These are phyloP conservation scores for Hydroisotoma schaefferi DNA, from an alignment of 2,888 invertebrate genomes.

Conservation along the genomic window DNA sequence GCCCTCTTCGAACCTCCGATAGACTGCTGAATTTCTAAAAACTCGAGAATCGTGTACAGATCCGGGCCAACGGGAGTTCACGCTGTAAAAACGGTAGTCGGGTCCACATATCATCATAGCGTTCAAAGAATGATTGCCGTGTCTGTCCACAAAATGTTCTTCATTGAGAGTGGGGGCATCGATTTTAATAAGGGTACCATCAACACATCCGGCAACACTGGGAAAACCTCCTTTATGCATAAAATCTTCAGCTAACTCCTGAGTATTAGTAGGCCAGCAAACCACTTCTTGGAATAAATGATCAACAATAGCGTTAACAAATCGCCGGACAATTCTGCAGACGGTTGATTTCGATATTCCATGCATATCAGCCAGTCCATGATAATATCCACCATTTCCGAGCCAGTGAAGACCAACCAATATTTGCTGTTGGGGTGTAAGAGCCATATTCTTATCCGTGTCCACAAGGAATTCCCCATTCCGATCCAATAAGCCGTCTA, in stretches of 20 bases:
- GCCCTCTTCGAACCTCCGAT: conserved; percentile 18
- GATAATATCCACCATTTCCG: conserved; percentile 16
- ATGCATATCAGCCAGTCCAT: conserved; percentile 20
- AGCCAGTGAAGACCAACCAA: conserved; percentile 17
- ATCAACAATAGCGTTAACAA: conserved; percentile 17
- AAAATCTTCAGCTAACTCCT: conserved; percentile 15
- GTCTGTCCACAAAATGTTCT: conserved; percentile 27
- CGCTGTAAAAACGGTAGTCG: conserved; percentile 21
- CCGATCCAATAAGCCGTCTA: not conserved
- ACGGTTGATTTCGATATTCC: conserved; percentile 31
- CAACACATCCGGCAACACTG: conserved; percentile 25
- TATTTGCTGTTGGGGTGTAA: conserved; percentile 19
- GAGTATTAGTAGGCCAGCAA: conserved; percentile 17
- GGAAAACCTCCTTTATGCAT: conserved; percentile 30
- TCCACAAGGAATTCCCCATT: not conserved
- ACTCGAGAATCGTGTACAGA: conserved; percentile 31
- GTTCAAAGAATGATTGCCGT: conserved; percentile 39
- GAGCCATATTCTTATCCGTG: conserved; percentile 13
- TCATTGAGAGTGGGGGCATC: conserved; percentile 28
- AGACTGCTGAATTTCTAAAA: conserved; percentile 22
- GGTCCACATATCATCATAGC: conserved; percentile 31
- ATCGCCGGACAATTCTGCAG: conserved; percentile 12
- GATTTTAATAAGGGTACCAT: conserved; percentile 28
- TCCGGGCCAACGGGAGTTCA: conserved; percentile 27
- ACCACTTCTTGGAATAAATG: conserved; percentile 18